Percentiles rank a stretch among this genome's conserved stretches.
Conservation (phyloP, 1,140 invertebrate genomes). For the Andricus grossulariae region DNA sequence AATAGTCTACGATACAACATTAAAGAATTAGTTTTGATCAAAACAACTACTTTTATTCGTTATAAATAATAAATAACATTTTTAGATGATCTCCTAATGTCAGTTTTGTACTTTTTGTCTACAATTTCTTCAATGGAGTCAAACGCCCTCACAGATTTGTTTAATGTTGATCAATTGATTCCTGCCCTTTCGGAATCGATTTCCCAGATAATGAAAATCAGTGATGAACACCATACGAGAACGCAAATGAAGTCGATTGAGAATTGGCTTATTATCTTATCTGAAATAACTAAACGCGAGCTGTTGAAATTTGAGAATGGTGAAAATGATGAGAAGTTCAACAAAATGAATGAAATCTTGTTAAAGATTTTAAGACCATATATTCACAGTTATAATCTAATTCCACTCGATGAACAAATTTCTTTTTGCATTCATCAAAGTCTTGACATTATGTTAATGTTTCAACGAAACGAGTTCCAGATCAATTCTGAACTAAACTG, state of each 20-base stretch:
- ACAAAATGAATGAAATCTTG: conserved; percentile 49
- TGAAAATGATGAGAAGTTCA: conserved; percentile 41
- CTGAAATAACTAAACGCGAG: conserved; percentile 43
- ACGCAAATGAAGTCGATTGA: conserved; percentile 48
- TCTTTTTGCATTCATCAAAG: conserved; percentile 53
- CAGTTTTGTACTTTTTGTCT: conserved; percentile 55
- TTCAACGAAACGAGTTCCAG: conserved; percentile 50
- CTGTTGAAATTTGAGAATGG: conserved; percentile 40
- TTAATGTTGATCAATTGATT: conserved; percentile 53
- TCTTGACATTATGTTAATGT: conserved; percentile 51
- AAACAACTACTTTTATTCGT: neutral
- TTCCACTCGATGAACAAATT: conserved; percentile 43
- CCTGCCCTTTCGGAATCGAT: conserved; percentile 55
- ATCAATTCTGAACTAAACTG: conserved; percentile 40
- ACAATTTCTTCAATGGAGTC: conserved; percentile 47
- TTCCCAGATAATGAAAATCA: conserved; percentile 46
- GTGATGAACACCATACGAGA: conserved; percentile 48
- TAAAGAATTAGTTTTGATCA: neutral
- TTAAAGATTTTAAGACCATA: conserved; percentile 56
- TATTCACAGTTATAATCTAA: conserved; percentile 46
- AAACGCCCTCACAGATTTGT: conserved; percentile 48
- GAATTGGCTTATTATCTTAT: conserved; percentile 57
- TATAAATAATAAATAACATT: neutral
- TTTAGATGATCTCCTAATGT: conserved; percentile 63
- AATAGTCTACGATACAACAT: neutral